phyloP scores from a whole-genome alignment of 2,797 vertebrate genomes.

The Gastrophryne carolinensis region DNA sequence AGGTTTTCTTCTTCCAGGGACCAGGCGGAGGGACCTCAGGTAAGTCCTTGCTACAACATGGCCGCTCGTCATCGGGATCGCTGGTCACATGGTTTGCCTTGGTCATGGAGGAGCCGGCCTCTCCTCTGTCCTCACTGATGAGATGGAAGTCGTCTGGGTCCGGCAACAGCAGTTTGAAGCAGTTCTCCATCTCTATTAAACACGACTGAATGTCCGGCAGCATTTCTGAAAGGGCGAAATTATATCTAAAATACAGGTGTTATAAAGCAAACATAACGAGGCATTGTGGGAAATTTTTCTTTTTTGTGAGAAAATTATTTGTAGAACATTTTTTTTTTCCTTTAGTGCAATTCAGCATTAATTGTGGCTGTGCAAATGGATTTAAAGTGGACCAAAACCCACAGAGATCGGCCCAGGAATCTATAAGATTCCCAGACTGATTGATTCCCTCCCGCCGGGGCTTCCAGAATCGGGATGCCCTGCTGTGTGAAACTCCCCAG shows the following conservation, averaged over 20 bases:
- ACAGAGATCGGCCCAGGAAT: no score
- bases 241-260: not conserved
- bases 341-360: no score
- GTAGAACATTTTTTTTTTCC: no score
- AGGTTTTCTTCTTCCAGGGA: not conserved
- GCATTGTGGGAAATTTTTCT: no score
- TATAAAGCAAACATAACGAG: no score
- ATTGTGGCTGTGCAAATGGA: no score
- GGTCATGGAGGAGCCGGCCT: not conserved
- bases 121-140: not conserved
- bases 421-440: no score
- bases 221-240: conserved; percentile 68
- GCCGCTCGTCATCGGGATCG: conserved; percentile 66
- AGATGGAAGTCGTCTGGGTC: conserved; percentile 69
- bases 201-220: conserved; percentile 73
- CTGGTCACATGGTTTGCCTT: not conserved
- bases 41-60: conserved; percentile 85
- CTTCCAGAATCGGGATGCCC: no score
- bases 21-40: conserved; percentile 1
- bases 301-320: no score
- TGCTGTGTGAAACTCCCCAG: no score
- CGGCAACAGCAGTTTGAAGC: conserved; percentile 80
- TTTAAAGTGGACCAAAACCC: no score
- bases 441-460: no score
- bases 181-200: conserved; percentile 85